A percentile compares a stretch with the other conserved stretches of the same genome.
These are phyloP conservation scores for Spodoptera exigua DNA, from an alignment of 2,888 invertebrate species.

Conservation along the genomic window DNA sequence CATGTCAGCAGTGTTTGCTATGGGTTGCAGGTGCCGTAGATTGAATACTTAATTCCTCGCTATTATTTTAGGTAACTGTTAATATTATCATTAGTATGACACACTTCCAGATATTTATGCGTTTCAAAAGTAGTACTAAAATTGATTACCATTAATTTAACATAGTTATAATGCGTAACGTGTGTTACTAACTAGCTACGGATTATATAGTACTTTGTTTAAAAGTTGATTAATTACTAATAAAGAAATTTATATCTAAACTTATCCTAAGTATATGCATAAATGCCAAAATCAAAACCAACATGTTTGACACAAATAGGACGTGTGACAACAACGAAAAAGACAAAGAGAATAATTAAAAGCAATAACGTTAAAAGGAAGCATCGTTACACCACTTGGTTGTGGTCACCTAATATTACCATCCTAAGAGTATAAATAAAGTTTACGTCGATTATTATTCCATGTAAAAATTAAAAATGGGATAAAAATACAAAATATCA, in stretches of 20 bases:
- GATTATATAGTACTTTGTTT: conserved; percentile 83
- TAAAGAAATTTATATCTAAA: conserved; percentile 78
- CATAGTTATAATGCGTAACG: conserved; percentile 75
- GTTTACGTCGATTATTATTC: conserved; percentile 72
- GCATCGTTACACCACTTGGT: conserved; percentile 76
- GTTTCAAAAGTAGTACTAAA: conserved; percentile 60
- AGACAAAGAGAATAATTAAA: conserved; percentile 80
- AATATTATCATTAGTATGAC: conserved; percentile 59
- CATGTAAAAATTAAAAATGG: conserved; percentile 79
- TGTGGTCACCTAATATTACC: conserved; percentile 71
- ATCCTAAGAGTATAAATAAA: conserved; percentile 79
- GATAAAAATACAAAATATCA: conserved; percentile 88
- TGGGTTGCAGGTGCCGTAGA: conserved; percentile 48
- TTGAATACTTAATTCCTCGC: conserved; percentile 42
- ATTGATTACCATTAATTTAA: conserved; percentile 71
- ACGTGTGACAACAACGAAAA: conserved; percentile 80
- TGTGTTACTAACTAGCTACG: conserved; percentile 79
- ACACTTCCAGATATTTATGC: conserved; percentile 54
- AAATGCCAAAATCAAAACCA: conserved; percentile 80
- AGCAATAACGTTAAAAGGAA: conserved; percentile 82
- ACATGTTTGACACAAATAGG: conserved; percentile 70
- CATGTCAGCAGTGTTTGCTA: conserved; percentile 59
- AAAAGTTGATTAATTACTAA: conserved; percentile 83
- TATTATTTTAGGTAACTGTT: conserved; percentile 67
- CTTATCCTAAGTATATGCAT: conserved; percentile 79